phyloP scores from a whole-genome alignment of 2,797 vertebrate species.

The Micromesistius poutassou region DNA sequence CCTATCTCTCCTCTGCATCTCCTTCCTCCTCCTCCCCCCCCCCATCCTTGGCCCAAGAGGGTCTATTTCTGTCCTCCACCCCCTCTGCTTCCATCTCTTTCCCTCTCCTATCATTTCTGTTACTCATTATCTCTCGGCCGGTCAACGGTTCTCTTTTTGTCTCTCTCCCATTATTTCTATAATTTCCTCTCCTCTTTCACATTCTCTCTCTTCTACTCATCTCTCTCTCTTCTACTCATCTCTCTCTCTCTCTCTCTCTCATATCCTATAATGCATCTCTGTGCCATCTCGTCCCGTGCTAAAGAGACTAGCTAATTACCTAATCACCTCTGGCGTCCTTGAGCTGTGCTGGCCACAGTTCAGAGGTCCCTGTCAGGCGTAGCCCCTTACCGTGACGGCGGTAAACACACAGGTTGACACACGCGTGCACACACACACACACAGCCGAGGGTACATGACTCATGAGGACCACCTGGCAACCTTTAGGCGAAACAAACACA shows the following conservation, averaged over 20 bases:
- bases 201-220: conserved; percentile 22
- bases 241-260: not conserved
- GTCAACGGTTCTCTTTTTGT: too few species aligned
- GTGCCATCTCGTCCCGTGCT: conserved; percentile 1
- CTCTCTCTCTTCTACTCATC: conserved; percentile 9
- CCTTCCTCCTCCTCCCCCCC: too few species aligned
- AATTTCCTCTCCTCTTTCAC: not conserved
- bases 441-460: too few species aligned
- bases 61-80: too few species aligned
- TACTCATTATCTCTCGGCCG: too few species aligned
- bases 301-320: conserved; percentile 34
- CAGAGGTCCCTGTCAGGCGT: conserved; percentile 30
- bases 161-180: too few species aligned
- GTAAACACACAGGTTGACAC: not conserved
- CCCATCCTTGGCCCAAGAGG: not conserved
- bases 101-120: too few species aligned
- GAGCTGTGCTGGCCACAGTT: conserved; percentile 21
- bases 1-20: too few species aligned
- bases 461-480: too few species aligned
- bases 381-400: not conserved
- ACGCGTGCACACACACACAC: not conserved
- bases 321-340: conserved; percentile 24
- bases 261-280: conserved; percentile 16
- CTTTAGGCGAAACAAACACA: too few species aligned
- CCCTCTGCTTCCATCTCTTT: too few species aligned